These are phyloP conservation scores for Paralichthys olivaceus DNA, from an alignment of 2,113 vertebrate genomes.

Conservation along the genomic window DNA sequence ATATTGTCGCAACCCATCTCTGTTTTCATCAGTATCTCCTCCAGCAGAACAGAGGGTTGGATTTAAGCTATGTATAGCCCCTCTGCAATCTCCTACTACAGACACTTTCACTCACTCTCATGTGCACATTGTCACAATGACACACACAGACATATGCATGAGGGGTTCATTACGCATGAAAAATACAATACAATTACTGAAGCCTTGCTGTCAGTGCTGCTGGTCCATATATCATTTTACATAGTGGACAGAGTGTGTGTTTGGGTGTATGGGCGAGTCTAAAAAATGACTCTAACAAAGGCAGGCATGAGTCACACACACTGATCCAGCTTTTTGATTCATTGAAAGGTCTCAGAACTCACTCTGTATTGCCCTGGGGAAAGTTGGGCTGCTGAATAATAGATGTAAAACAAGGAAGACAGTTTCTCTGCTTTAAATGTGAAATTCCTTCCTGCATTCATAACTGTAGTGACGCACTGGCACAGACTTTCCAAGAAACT, in stretches of 20 bases:
- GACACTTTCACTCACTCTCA: slow-evolving; percentile 14
- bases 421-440: slow-evolving; percentile 39
- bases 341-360: slow-evolving; percentile 70
- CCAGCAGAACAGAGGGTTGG: slow-evolving; percentile 63
- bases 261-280: background rate
- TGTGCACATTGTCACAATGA: slow-evolving; percentile 6
- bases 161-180: slow-evolving; percentile 64
- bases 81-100: slow-evolving; percentile 51
- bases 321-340: slow-evolving; percentile 57
- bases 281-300: slow-evolving; percentile 27
- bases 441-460: slow-evolving; percentile 28
- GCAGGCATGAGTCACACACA: slow-evolving; percentile 24
- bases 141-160: slow-evolving; percentile 18
- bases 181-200: slow-evolving; percentile 52
- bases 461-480: slow-evolving; percentile 10
- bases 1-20: slow-evolving; percentile 72
- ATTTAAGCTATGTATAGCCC: slow-evolving; percentile 70
- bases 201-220: slow-evolving; percentile 26
- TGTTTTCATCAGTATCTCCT: slow-evolving; percentile 77
- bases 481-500: slow-evolving; percentile 1
- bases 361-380: slow-evolving; percentile 54
- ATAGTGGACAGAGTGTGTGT: slow-evolving; percentile 11
- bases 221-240: slow-evolving; percentile 54
- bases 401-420: slow-evolving; percentile 64
- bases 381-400: slow-evolving; percentile 67